Evolutionary conservation across 2,888 invertebrate genomes (phyloP), one percentile per base, ranked within the genome.

Genomic region (Smittia aterrima): DNA sequence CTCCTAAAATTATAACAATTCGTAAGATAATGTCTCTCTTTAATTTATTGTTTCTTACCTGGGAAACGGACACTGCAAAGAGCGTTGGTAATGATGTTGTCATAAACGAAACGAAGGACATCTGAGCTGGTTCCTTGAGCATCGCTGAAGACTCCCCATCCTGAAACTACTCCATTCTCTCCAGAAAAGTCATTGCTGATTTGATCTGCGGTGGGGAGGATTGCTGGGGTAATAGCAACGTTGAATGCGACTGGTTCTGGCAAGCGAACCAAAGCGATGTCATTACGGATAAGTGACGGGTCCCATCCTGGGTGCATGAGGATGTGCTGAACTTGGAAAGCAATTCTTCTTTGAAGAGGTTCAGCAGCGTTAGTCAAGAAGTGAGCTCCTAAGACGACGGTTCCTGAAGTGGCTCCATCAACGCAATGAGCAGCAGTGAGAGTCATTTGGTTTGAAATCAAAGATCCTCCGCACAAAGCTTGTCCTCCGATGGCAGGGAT

Each of bases 391-490:
- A 72, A 9, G n/a, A 74, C 38, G 22, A 74, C 32, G 11, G 64
- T 74, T 27, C 41, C 64, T 16, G 16, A 20, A 1, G 66, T 25
- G 1, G 66, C 66, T 1, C 20, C 66, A 18, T 74, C 74, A 22
- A 74, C 32, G 22, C 74, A 64, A 27, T 74, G 66, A 27, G 66
- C 74, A 47, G 70, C 53, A n/a, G 67, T 67, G 9, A 67, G 27
- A 32, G 27, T 64, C 25, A 25, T 64, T 9, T 11, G 4, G 18
- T 2, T 2, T 2, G 13, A 7, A 22, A 58, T 18, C 18, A 58
- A 20, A 22, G 58, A 18, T 22, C 58, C 58, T 53, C 72, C 72
- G 27, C 72, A 72, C 13, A 72, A 62, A 24, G 38, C 72, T 32
- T 27, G 18, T 3, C 72, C 72, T 0, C 16, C 40, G 27, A 20